Base-by-base conservation (phyloP, 2,797 vertebrate species). In the Otolemur crassicaudatus region DNA sequence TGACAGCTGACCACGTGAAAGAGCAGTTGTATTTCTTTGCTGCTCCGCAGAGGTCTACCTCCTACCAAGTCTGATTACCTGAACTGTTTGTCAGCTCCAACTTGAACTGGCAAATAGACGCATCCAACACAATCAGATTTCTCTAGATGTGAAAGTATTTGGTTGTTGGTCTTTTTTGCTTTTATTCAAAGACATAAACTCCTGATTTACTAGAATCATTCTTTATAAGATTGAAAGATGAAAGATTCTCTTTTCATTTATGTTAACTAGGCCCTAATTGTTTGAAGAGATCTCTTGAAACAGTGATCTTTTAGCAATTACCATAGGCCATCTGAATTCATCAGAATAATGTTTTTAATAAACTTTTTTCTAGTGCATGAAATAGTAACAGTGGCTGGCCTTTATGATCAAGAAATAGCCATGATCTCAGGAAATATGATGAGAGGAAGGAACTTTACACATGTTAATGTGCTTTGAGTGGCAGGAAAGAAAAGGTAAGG, bases 121-220 rank as follows among this genome's bases (percentile, higher is more conserved):
- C 67, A 61, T 88, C 22, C 4, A 72, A 3, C 27, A 19, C 14
- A 56, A 49, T 65, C 53, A 72, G 23, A 91, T 46, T 83, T 95
- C 25, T 93, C 65, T 67, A 89, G 56, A 67, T 69, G 22, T 67
- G 12, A 27, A 1, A 93, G 14, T 10, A 2, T 63, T 85, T 75
- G 46, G 19, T 81, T 86, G 31, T 31, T 85, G 63, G 22, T 6
- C 27, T 69, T 80, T 76, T 89, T 77, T 85, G 16, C 9, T 76
- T 96, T 95, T 82, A 43, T 85, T 94, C 14, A 87, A 89, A 90
- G 53, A 61, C 10, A 53, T 3, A 85, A 79, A 61, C 31, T 87
- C 56, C 82, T 90, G 75, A 80, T 79, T 86, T 76, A 61, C 27
- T 61, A 34, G 67, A 10, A 46, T 53, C 43, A 37, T 75, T 85